Evolutionary conservation across 2,888 invertebrate genomes (phyloP).

Genomic region (Sclerodermus sp.): DNA sequence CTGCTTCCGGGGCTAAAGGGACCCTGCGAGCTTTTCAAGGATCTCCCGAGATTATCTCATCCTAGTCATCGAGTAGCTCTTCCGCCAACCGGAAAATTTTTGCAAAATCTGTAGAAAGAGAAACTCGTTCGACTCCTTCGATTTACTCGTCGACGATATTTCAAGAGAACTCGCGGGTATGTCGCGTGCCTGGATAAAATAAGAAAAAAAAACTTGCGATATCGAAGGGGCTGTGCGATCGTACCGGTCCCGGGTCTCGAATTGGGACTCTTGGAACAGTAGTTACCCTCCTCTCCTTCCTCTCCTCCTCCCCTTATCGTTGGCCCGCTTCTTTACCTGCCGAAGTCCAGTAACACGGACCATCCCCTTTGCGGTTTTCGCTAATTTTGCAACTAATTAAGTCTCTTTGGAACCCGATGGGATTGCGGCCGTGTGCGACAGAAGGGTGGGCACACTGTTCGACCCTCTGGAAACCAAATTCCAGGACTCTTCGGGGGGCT

Average conservation of each 20-base stretch:
- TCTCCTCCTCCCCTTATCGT: conserved; percentile 8
- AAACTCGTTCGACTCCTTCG: too few relatives aligned
- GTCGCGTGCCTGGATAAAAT: too few relatives aligned
- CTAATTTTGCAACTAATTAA: conserved; percentile 44
- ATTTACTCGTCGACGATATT: too few relatives aligned
- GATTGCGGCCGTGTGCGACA: conserved; percentile 17
- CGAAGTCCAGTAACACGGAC: conserved; percentile 11
- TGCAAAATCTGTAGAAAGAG: too few relatives aligned
- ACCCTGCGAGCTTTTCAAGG: conserved; percentile 2
- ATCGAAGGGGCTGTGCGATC: too few relatives aligned
- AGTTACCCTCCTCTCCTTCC: background rate
- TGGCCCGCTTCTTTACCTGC: conserved; percentile 2
- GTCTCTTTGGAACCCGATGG: conserved; percentile 29
- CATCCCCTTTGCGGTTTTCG: conserved; percentile 27
- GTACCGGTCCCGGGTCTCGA: too few relatives aligned
- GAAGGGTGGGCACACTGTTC: background rate
- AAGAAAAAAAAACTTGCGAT: too few relatives aligned
- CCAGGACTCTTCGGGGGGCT: conserved; percentile 12
- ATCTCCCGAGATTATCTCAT: too few relatives aligned
- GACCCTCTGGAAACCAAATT: conserved; percentile 16
- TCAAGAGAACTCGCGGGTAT: too few relatives aligned
- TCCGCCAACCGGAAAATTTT: too few relatives aligned
- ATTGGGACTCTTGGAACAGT: too few relatives aligned
- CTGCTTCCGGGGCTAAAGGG: background rate
- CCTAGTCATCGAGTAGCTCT: too few relatives aligned